Evolutionary conservation across 2,113 vertebrate genomes (phyloP).

Genomic region (Notiomystis cincta): DNA sequence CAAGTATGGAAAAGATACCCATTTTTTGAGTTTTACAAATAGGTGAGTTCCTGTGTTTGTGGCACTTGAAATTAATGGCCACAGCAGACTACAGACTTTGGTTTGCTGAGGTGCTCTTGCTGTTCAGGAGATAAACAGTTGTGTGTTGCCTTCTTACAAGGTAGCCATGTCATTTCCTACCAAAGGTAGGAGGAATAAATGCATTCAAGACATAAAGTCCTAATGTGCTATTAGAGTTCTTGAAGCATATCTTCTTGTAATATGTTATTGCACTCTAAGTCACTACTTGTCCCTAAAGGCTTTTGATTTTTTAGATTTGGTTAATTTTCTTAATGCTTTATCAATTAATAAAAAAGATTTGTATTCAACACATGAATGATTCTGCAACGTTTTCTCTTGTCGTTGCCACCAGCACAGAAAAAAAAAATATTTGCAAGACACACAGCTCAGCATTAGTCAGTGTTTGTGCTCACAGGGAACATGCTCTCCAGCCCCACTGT

Average conservation of each 20-base stretch:
- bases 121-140: not conserved
- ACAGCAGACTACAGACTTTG: not conserved
- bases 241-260: not conserved
- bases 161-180: not conserved
- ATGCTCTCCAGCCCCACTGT: not conserved
- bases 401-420: not conserved
- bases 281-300: not conserved
- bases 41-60: not conserved
- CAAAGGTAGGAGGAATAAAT: not conserved
- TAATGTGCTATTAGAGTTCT: not conserved
- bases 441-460: not conserved
- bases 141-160: not conserved
- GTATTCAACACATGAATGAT: not conserved
- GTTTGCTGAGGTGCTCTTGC: not conserved
- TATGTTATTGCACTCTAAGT: accelerated
- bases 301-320: not conserved
- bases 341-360: not conserved
- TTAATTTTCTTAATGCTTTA: not conserved
- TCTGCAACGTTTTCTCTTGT: not conserved
- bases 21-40: not conserved
- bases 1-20: not conserved
- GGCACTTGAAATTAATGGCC: not conserved
- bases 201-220: not conserved
- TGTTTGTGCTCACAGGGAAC: not conserved
- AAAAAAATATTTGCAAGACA: not conserved